Evolutionary conservation across 1,140 invertebrate genomes (phyloP).

Genomic region (Drosophila tristis): DNA sequence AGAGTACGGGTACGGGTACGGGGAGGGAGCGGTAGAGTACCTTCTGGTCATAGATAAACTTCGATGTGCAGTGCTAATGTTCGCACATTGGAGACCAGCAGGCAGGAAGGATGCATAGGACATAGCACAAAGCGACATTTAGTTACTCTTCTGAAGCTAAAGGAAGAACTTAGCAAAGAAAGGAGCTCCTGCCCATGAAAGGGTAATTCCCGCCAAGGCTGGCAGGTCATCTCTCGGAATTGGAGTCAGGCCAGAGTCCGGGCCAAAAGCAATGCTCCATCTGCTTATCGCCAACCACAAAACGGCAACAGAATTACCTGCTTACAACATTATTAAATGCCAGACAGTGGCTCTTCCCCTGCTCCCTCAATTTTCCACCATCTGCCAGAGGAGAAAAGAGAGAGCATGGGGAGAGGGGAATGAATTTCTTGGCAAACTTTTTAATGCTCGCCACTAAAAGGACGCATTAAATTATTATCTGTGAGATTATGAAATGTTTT

Average conservation of each 20-base stretch:
- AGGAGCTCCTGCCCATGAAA: too few relatives aligned
- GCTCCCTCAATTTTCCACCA: constrained; percentile 26
- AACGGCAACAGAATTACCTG: constrained; percentile 65
- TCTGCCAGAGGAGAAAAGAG: background rate
- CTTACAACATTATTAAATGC: constrained; percentile 72
- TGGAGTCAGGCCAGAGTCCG: constrained; percentile 21
- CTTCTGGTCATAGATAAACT: constrained; percentile 50
- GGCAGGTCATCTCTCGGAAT: constrained; percentile 7
- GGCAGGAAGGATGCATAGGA: background rate
- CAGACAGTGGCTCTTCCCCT: constrained; percentile 30
- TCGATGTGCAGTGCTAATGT: constrained; percentile 66
- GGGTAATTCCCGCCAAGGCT: too few relatives aligned
- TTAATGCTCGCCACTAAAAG: constrained; percentile 76
- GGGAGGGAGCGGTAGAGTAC: background rate
- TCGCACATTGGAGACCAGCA: constrained; percentile 62
- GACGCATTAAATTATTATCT: constrained; percentile 81
- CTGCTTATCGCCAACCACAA: constrained; percentile 50
- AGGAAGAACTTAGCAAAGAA: too few relatives aligned
- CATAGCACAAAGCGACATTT: constrained; percentile 15
- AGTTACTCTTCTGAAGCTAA: constrained; percentile 24
- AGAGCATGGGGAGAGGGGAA: too few relatives aligned
- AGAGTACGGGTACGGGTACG: background rate
- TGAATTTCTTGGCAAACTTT: constrained; percentile 73
- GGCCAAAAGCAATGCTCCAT: background rate
- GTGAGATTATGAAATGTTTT: constrained; percentile 79